Evolutionary conservation across 1,140 invertebrate species (phyloP), one percentile per base, ranked within the genome.

Genomic region (Drosophila subpulchrella): DNA sequence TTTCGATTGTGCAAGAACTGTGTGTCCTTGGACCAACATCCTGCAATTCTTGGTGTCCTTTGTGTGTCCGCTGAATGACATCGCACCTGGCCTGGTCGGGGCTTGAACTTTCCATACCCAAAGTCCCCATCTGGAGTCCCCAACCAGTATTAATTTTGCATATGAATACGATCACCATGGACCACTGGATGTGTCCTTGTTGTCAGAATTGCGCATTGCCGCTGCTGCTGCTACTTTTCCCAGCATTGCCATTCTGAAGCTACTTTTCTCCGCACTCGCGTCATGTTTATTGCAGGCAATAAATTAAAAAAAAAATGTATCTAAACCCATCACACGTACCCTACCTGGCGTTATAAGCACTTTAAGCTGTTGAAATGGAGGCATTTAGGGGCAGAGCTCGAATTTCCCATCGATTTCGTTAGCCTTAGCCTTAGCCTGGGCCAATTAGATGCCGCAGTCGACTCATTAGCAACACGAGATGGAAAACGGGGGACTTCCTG

Each of bases 141-240:
- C 13, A 58, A 39, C 66, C 32, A 10, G 61, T 39, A 68, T 86
- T 86, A 50, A 81, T 86, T 81, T 82, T 81, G 67, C 81, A 84
- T 77, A 77, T 80, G 81, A 84, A 80, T 84, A 62, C 39, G 30
- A 44, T 10, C 10, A 15, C 36, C 12, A 51, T 44, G 78, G 68
- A 56, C 56, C 61, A 70, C 56, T 80, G 57, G 56, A 81, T 71
- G 63, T 75, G 61, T 54, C 13, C 36, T 55, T n/a, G 39, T 41
- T 51, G 62, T 24, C 53, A 41, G 27, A 12, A 47, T 7, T 34
- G 36, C 38, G 13, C 8, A 15, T 10, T 51, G 27, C 17, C 24
- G 13, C 32, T 38, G 15, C 32, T 38, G 24, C 36, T 58, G 32
- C 15, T 17, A 10, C 12, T 20, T 20, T 36, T 42, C 44, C n/a